Evolutionary conservation across 1,140 invertebrate genomes (phyloP).

Genomic region (Drosophila chauvacae): DNA sequence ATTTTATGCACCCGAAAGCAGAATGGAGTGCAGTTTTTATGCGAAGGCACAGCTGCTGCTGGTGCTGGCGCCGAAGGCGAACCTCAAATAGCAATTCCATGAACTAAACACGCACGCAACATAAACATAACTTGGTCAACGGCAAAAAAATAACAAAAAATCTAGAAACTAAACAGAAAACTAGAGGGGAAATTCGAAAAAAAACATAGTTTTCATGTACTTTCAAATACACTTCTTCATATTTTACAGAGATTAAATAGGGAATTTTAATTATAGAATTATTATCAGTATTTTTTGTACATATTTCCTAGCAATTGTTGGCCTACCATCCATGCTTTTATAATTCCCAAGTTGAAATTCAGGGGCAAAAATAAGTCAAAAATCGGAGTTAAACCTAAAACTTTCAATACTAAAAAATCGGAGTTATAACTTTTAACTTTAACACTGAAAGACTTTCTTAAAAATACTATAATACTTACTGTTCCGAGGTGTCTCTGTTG

Average conservation of each 20-base stretch:
- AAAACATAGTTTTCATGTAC: not conserved
- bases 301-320: not conserved
- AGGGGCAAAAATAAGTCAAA: not conserved
- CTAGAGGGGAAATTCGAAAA: not conserved
- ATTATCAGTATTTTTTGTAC: not conserved
- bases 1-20: slow-evolving; percentile 15
- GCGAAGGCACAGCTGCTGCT: slow-evolving; percentile 25
- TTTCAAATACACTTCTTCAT: not conserved
- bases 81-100: slow-evolving; percentile 70
- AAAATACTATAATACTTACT: not conserved
- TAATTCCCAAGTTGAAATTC: not conserved
- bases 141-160: not conserved
- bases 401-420: no score
- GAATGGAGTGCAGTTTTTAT: slow-evolving; percentile 12
- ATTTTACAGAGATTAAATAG: not conserved
- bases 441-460: not conserved
- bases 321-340: not conserved
- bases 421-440: not conserved
- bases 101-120: slow-evolving; percentile 62
- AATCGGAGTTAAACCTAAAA: not conserved
- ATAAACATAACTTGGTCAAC: slow-evolving; percentile 56
- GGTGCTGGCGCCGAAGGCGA: slow-evolving; percentile 29
- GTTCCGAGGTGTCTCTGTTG: not conserved
- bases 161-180: not conserved
- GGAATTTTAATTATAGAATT: not conserved